Base-by-base conservation (phyloP, 2,888 invertebrate species). In the Plusia festucae region DNA sequence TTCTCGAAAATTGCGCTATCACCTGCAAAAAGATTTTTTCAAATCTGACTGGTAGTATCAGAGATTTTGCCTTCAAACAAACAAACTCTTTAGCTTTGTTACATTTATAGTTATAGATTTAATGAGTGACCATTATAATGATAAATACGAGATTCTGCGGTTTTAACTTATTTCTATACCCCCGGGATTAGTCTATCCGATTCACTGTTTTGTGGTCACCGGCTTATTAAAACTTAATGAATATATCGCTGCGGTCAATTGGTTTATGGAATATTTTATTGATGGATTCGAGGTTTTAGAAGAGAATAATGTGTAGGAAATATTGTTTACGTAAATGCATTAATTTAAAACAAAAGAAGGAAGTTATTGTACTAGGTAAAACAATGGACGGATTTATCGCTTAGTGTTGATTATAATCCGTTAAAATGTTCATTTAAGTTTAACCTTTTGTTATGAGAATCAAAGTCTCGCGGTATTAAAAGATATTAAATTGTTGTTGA, bases 91-190 rank as follows among this genome's bases (percentile, higher is more conserved):
- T n/a, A n/a, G n/a, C n/a, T n/a, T n/a, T n/a, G n/a, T n/a, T n/a
- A n/a, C n/a, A n/a, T n/a, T n/a, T n/a, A n/a, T n/a, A n/a, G 24
- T 24, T 24, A 3, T 24, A 24, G 65, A 72, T 72, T 78, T 76
- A 69, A 65, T 64, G 55, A 72, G 57, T 54, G 58, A 67, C 52
- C 24, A 56, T 63, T 56, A 66, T 70, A 72, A 73, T 72, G 68
- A 79, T 67, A 53, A 44, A 16, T n/a, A n/a, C 22, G n/a, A 53
- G 40, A 49, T 52, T 67, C 68, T 68, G 71, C 20, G 67, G 77
- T 79, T 60, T 13, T 40, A 55, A 59, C 30, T 46, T 55, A 56
- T 56, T 65, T 62, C 56, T 49, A 65, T 49, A 59, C 57, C 44
- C 40, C 49, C 40, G 46, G 59, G 57, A 71, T 71, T 68, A 59